phyloP scores from a whole-genome alignment of 2,888 invertebrate species.

The Oithona nana region DNA sequence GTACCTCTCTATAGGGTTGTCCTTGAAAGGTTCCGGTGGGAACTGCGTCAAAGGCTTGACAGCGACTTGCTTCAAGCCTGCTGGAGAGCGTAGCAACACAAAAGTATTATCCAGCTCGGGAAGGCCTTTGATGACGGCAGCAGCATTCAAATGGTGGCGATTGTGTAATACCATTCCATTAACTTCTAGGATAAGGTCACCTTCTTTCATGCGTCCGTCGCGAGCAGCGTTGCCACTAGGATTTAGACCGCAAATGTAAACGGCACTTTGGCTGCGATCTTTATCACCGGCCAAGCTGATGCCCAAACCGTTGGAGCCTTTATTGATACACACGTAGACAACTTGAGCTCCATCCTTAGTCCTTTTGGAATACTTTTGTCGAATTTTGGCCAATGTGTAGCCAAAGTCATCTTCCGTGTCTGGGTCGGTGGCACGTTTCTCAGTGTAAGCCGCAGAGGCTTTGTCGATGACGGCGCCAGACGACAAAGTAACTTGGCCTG shows the following conservation, averaged over 20 bases:
- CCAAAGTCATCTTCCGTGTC: conserved; percentile 81
- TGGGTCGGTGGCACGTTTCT: conserved; percentile 35
- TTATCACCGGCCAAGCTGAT: conserved; percentile 82
- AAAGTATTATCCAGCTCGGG: conserved; percentile 64
- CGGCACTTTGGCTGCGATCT: conserved; percentile 83
- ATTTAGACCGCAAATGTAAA: conserved; percentile 86
- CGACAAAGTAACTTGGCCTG: not conserved
- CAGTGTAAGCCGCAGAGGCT: conserved; percentile 16
- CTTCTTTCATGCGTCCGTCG: conserved; percentile 56
- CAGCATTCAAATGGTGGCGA: conserved; percentile 66
- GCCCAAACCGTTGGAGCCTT: conserved; percentile 54
- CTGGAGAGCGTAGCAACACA: conserved; percentile 53
- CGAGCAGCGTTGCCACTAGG: conserved; percentile 61
- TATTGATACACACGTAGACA: conserved; percentile 3
- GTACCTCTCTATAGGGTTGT: conserved; percentile 15
- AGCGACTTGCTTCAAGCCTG: conserved; percentile 57
- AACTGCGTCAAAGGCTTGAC: conserved; percentile 72
- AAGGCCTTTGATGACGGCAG: conserved; percentile 80
- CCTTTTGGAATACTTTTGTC: conserved; percentile 70
- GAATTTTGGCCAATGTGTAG: conserved; percentile 80
- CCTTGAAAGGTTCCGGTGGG: conserved; percentile 35
- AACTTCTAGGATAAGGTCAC: conserved; percentile 88
- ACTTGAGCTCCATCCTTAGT: conserved; percentile 29
- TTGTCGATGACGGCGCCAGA: conserved; percentile 15
- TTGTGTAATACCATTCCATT: conserved; percentile 85